These are phyloP conservation scores for Notocelia uddmanniana DNA, from an alignment of 2,888 invertebrate genomes.

Conservation along the genomic window DNA sequence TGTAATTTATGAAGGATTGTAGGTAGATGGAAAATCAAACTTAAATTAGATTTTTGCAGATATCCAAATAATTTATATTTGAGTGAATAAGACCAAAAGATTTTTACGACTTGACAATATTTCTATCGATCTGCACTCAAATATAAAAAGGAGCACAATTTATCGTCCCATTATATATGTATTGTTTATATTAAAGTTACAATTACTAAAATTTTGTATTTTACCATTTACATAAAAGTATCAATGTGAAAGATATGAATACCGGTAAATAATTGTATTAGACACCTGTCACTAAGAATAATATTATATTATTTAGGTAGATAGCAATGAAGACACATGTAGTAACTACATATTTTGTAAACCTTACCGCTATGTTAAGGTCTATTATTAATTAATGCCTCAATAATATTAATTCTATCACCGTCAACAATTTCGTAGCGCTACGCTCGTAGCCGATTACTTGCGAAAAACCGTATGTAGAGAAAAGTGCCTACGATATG, in stretches of 20 bases:
- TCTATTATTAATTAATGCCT: background rate
- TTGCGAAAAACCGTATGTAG: no score
- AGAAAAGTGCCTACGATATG: no score
- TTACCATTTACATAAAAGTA: slow-evolving; percentile 33
- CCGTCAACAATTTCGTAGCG: no score
- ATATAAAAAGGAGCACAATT: slow-evolving; percentile 14
- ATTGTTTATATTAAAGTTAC: slow-evolving; percentile 35
- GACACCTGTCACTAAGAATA: slow-evolving; percentile 18
- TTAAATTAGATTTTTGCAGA: background rate
- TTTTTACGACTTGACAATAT: slow-evolving; percentile 13
- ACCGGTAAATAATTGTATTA: slow-evolving; percentile 51
- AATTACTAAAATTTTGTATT: slow-evolving; percentile 38
- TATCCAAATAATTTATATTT: slow-evolving; percentile 8
- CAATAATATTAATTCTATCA: background rate
- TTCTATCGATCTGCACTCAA: slow-evolving; percentile 4
- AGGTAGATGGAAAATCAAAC: background rate
- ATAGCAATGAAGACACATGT: background rate
- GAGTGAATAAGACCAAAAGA: slow-evolving; percentile 1
- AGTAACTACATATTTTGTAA: background rate
- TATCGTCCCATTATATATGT: slow-evolving; percentile 26
- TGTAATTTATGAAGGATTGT: slow-evolving; percentile 5
- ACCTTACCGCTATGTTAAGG: background rate
- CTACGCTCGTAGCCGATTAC: no score
- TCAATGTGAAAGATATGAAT: slow-evolving; percentile 57
- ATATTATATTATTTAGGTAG: background rate